These are phyloP conservation scores for Papilio polytes DNA, from an alignment of 1,140 invertebrate genomes.

Conservation along the genomic window DNA sequence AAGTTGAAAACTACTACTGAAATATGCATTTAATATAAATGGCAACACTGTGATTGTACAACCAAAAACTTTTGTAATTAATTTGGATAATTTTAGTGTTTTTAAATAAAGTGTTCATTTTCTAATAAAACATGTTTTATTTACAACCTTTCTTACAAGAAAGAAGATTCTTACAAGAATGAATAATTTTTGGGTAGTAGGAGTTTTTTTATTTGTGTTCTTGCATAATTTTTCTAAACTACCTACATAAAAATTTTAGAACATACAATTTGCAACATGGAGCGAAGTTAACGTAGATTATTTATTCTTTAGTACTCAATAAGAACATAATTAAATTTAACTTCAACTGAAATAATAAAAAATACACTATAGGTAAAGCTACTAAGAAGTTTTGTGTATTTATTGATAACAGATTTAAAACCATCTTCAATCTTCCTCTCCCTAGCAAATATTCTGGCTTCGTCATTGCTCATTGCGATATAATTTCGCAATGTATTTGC, in stretches of 20 bases:
- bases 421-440: neutral
- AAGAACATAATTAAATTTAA: too few species aligned
- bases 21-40: conserved; percentile 41
- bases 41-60: conserved; percentile 48
- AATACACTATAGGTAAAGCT: neutral
- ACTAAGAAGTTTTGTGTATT: too few species aligned
- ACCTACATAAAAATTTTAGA: too few species aligned
- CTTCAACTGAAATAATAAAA: too few species aligned
- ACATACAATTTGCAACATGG: too few species aligned
- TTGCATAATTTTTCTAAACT: too few species aligned
- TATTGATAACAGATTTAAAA: too few species aligned
- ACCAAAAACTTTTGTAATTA: conserved; percentile 44
- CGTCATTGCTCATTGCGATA: neutral
- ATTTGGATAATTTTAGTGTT: conserved; percentile 33
- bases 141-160: neutral
- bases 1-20: neutral
- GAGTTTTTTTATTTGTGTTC: too few species aligned
- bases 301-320: too few species aligned
- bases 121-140: neutral
- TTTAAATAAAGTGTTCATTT: conserved; percentile 31
- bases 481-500: neutral
- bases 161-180: too few species aligned
- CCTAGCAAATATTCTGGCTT: neutral
- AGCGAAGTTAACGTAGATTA: too few species aligned
- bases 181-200: too few species aligned